Conservation (phyloP, 2,113 vertebrate species). For the Atrichornis clamosus region DNA sequence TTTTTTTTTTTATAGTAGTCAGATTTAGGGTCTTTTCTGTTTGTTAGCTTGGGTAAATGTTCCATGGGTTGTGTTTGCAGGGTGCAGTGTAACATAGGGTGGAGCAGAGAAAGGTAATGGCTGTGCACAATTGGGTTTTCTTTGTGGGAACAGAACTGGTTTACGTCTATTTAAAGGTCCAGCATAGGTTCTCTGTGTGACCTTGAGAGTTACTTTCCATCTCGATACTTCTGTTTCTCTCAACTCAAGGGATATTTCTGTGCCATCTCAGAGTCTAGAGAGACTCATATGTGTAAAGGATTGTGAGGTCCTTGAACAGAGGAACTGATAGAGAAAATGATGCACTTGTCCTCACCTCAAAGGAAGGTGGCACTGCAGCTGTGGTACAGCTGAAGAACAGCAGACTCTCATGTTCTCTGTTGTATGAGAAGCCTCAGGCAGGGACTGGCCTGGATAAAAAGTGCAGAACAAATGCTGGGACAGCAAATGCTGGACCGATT, state of each 20-base stretch:
- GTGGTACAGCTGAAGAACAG: not conserved
- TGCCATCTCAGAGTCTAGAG: not conserved
- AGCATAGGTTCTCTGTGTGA: not conserved
- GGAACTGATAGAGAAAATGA: not conserved
- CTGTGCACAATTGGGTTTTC: not conserved
- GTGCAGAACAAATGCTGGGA: not conserved
- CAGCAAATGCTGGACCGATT: not conserved
- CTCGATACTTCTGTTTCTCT: not conserved
- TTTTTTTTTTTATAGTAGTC: not conserved
- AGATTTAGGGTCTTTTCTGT: not conserved
- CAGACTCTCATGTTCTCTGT: not conserved
- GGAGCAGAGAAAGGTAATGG: not conserved
- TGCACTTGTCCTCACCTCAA: not conserved
- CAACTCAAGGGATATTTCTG: not conserved
- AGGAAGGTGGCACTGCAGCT: not conserved
- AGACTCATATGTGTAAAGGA: not conserved
- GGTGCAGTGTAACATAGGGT: not conserved
- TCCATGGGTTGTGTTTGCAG: not conserved
- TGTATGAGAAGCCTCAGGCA: not conserved
- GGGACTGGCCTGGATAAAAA: not conserved
- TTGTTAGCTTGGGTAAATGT: not conserved
- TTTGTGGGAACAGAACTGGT: not conserved
- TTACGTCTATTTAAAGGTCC: not conserved
- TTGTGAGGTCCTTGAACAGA: not conserved
- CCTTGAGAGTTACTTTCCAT: not conserved